A percentile compares a stretch with the other conserved stretches of the same genome.
phyloP scores from a whole-genome alignment of 1,140 invertebrate genomes.

The Bombus confusus region DNA sequence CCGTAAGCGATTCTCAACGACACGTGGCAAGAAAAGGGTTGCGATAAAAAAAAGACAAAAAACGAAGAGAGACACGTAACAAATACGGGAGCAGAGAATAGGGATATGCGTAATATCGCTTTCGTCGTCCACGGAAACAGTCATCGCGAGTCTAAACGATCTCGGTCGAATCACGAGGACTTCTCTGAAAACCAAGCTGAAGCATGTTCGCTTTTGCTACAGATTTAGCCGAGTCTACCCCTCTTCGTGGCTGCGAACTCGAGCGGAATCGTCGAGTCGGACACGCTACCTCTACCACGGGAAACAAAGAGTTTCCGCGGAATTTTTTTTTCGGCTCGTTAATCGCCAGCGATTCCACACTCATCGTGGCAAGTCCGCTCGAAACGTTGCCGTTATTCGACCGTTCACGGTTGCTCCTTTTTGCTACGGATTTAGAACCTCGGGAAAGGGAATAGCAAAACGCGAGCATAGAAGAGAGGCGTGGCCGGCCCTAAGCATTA shows the following conservation, averaged over 20 bases:
- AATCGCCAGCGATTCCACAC: slow-evolving; percentile 17
- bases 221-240: slow-evolving; percentile 12
- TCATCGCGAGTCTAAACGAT: slow-evolving; percentile 4
- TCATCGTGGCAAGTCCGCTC: not conserved
- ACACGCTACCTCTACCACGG: too few relatives aligned
- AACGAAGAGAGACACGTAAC: not conserved
- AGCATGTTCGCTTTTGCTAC: not conserved
- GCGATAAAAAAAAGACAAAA: not conserved
- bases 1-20: too few relatives aligned
- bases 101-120: not conserved
- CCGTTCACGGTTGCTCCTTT: slow-evolving; percentile 37
- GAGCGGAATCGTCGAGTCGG: not conserved
- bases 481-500: slow-evolving; percentile 33
- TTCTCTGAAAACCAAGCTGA: slow-evolving; percentile 10
- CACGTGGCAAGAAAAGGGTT: not conserved
- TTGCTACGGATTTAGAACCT: slow-evolving; percentile 65
- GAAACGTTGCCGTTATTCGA: slow-evolving; percentile 19
- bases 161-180: not conserved
- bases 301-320: slow-evolving; percentile 12
- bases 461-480: not conserved
- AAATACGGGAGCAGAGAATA: not conserved
- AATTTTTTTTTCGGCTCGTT: slow-evolving; percentile 16
- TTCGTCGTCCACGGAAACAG: not conserved
- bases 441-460: slow-evolving; percentile 44
- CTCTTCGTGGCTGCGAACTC: not conserved